Conservation (phyloP, 1,140 invertebrate species). For the Panonychus citri region DNA sequence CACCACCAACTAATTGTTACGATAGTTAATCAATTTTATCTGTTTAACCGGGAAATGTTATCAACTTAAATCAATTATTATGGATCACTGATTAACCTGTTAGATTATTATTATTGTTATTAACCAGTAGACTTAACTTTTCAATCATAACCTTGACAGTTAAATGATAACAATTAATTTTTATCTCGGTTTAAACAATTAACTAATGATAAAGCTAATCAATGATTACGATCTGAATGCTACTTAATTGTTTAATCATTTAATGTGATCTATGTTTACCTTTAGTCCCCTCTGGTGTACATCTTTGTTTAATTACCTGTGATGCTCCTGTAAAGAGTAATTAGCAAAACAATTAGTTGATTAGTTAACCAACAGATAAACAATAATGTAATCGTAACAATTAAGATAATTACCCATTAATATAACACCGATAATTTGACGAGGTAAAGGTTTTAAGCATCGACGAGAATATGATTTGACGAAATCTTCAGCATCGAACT, state of each 20-base stretch:
- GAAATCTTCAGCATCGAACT: constrained; percentile 10
- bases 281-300: constrained; percentile 8
- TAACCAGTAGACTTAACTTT: too few relatives aligned
- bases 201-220: too few relatives aligned
- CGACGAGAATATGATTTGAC: constrained; percentile 6
- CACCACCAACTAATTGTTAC: too few relatives aligned
- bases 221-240: too few relatives aligned
- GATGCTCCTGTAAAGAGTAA: constrained; percentile 2
- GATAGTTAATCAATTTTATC: neutral
- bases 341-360: neutral
- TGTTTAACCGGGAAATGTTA: too few relatives aligned
- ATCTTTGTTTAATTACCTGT: constrained; percentile 6
- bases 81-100: too few relatives aligned
- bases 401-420: neutral
- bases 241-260: too few relatives aligned
- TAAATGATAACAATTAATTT: too few relatives aligned
- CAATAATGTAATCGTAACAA: neutral
- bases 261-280: neutral
- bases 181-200: too few relatives aligned
- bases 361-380: too few relatives aligned
- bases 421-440: constrained; percentile 6
- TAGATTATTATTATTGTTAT: neutral
- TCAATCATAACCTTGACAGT: too few relatives aligned
- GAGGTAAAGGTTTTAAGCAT: constrained; percentile 4
- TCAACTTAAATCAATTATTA: too few relatives aligned